A percentile compares a stretch with the other conserved stretches of the same genome.
Conservation (phyloP, 1,140 invertebrate genomes). For the Triops longicaudatus region DNA sequence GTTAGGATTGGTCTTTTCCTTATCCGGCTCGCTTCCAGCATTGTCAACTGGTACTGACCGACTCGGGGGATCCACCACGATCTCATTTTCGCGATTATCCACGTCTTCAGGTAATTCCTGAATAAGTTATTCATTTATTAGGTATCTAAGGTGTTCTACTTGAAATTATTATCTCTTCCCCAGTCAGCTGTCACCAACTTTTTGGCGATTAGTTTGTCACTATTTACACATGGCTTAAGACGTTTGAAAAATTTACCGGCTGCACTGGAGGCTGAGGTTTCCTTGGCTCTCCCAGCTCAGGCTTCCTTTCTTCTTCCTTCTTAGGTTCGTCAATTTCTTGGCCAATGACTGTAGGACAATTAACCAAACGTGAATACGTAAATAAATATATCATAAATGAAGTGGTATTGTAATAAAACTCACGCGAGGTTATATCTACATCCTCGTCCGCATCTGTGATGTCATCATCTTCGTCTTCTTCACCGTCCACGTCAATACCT, state of each 20-base stretch:
- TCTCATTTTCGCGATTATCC: not conserved
- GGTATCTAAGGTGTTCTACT: too few relatives aligned
- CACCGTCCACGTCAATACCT: constrained; percentile 18
- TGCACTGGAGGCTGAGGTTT: not conserved
- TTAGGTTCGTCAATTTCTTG: not conserved
- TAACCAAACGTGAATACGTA: not conserved
- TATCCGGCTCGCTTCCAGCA: not conserved
- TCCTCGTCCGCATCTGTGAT: constrained; percentile 7
- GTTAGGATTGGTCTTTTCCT: not conserved
- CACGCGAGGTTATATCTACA: not conserved
- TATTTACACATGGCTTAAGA: too few relatives aligned
- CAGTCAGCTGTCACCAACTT: too few relatives aligned
- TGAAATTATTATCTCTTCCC: too few relatives aligned
- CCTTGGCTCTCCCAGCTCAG: not conserved
- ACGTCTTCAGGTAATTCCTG: not conserved
- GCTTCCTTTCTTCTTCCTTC: constrained; percentile 8
- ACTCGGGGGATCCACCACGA: not conserved
- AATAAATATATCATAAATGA: not conserved
- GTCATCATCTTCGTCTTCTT: constrained; percentile 23
- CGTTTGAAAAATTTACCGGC: not conserved
- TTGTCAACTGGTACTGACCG: not conserved
- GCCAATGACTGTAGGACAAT: not conserved
- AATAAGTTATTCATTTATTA: too few relatives aligned
- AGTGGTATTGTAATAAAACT: not conserved
- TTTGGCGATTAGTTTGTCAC: too few relatives aligned